Evolutionary conservation across 2,113 vertebrate species (phyloP), one percentile per base, ranked within the genome.

Genomic region (Thoracochromis brauschi): DNA sequence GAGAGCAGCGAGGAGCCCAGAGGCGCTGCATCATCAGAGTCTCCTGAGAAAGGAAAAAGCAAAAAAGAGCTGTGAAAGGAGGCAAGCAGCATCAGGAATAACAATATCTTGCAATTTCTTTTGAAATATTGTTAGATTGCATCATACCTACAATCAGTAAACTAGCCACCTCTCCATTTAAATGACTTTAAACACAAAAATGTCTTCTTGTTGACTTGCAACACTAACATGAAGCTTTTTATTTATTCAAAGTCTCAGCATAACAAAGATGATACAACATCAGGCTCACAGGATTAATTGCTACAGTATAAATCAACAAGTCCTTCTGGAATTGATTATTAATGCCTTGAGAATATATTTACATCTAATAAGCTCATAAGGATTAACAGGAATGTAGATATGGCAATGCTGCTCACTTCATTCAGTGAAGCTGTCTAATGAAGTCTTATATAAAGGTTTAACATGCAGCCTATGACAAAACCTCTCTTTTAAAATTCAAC

Each of bases 11-110:
- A 93, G 29, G 98, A 96, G 85, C 97, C 94, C 14, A 98, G 95
- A 29, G 98, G 98, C 10, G 98, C 97, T 2, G 98, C 97, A 0
- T 99, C 98, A n/a, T 99, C 98, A 2, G 98, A 99, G 95, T 99
- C 98, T 65, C 98, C 98, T 99, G 96, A 45, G 90, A 83, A 82
- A 49, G 10, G 17, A 51, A 78, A 49, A 75, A 49, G 42, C 71
- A 47, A 47, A 75, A 75, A 19, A 0, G 42, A 78, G 26, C 26
- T 9, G 26, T 33, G 73, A 78, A 31, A 78, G 4, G 73, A 29
- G 47, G 45, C 73, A 19, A 33, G 17, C 26, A 31, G 21, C 40
- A 73, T 73, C 14, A 38, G 9, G 71, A 78, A 73, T 73, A 73
- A 42, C 38, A 42, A 42, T 42, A 26, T 71, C n/a, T 71, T 71